A percentile compares a stretch with the other conserved stretches of the same genome.
Evolutionary conservation across 2,888 invertebrate species (phyloP).

Genomic region (Silvanus unidentatus): DNA sequence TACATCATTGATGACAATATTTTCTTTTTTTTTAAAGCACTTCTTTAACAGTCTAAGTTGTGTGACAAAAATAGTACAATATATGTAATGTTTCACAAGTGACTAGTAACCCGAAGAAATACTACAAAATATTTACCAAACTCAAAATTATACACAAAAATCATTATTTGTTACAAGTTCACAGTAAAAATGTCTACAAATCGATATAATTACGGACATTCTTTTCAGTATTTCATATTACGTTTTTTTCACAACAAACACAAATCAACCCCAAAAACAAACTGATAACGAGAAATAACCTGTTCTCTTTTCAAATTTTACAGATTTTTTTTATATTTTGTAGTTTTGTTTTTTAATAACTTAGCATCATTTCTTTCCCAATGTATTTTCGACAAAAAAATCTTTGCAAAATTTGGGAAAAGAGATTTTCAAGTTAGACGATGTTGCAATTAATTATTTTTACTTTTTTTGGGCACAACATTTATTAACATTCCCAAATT

Average conservation of each 20-base stretch:
- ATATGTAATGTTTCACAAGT: background rate
- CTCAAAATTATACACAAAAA: background rate
- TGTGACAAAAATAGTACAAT: background rate
- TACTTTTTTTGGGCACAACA: conserved; percentile 39
- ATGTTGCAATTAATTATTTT: conserved; percentile 37
- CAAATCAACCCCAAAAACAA: conserved; percentile 8
- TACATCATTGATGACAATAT: too few species aligned
- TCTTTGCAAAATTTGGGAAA: conserved; percentile 24
- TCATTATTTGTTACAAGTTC: too few species aligned
- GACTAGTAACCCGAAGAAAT: background rate
- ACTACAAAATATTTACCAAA: background rate
- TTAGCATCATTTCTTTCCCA: too few species aligned
- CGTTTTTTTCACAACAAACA: too few species aligned
- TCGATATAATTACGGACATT: too few species aligned
- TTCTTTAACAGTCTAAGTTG: too few species aligned
- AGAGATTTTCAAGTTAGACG: conserved; percentile 36
- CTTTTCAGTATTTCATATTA: too few species aligned
- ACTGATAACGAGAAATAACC: conserved; percentile 31
- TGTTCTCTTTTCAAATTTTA: conserved; percentile 39
- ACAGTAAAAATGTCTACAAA: too few species aligned
- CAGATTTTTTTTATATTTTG: conserved; percentile 39
- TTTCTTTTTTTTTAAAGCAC: too few species aligned
- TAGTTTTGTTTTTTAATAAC: conserved; percentile 21
- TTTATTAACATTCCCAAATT: conserved; percentile 18
- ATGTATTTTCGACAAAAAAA: too few species aligned